These are phyloP conservation scores for Seira musarum DNA, from an alignment of 2,888 invertebrate species.

Conservation along the genomic window DNA sequence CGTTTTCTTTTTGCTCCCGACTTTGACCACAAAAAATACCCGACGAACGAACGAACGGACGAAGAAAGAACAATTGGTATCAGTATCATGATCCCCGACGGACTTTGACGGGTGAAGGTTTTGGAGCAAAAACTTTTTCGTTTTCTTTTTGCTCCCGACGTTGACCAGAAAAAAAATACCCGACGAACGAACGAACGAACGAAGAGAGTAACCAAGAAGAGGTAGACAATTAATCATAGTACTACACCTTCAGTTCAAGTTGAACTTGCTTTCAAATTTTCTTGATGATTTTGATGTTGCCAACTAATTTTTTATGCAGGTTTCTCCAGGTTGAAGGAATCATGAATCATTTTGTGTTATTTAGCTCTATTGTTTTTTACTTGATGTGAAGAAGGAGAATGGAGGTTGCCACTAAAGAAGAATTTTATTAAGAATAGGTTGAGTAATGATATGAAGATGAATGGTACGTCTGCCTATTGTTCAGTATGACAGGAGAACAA, in stretches of 20 bases:
- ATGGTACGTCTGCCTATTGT: conserved; percentile 30
- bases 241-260: conserved; percentile 8
- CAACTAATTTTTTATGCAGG: conserved; percentile 12
- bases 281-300: conserved; percentile 10
- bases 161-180: conserved; percentile 5
- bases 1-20: conserved; percentile 2
- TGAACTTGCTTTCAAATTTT: not conserved
- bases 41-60: too few species aligned
- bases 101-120: conserved; percentile 6
- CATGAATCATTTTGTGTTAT: conserved; percentile 1
- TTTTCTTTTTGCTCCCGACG: conserved; percentile 4
- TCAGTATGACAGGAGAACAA: conserved; percentile 41
- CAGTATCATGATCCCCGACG: conserved; percentile 8
- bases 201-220: not conserved
- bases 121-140: not conserved
- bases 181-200: too few species aligned
- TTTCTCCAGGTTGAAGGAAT: conserved; percentile 15
- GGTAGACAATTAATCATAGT: conserved; percentile 6
- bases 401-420: too few species aligned
- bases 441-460: conserved; percentile 34
- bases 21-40: conserved; percentile 10
- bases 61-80: conserved; percentile 3
- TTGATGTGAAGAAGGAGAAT: conserved; percentile 11
- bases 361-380: not conserved
- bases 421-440: conserved; percentile 5